Percentiles rank a stretch among this genome's conserved stretches.
Conservation (phyloP, 2,797 vertebrate genomes). For the Lepilemur ruficaudatus region DNA sequence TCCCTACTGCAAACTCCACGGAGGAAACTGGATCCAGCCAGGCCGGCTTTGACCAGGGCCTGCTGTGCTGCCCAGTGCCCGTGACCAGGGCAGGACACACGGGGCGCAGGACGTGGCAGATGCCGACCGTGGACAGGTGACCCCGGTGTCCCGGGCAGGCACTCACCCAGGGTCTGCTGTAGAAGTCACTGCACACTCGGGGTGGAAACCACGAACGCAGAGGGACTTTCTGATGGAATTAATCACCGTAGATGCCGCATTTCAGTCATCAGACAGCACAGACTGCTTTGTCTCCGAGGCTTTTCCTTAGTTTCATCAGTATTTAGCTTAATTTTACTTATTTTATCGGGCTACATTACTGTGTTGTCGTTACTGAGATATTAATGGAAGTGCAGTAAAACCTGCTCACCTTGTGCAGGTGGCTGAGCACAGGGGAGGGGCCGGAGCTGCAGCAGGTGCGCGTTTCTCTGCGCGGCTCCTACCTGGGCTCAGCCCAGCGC, state of each 20-base stretch:
- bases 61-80: accelerated
- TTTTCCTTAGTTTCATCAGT: no score
- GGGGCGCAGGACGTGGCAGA: accelerated
- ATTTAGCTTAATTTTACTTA: not conserved
- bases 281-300: not conserved
- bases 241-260: accelerated
- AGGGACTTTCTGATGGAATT: not conserved
- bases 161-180: not conserved
- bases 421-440: no score
- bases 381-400: not conserved
- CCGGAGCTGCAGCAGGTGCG: accelerated
- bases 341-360: not conserved
- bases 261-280: not conserved
- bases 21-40: accelerated
- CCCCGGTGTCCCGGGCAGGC: accelerated
- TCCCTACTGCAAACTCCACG: not conserved
- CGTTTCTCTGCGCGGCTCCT: not conserved
- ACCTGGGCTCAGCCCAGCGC: accelerated
- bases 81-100: not conserved
- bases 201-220: not conserved
- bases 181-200: not conserved
- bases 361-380: not conserved
- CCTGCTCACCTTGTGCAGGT: accelerated
- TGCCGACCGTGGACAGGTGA: accelerated
- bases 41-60: accelerated